Base-by-base conservation (phyloP, 2,797 vertebrate genomes). In the Thunnus albacares region DNA sequence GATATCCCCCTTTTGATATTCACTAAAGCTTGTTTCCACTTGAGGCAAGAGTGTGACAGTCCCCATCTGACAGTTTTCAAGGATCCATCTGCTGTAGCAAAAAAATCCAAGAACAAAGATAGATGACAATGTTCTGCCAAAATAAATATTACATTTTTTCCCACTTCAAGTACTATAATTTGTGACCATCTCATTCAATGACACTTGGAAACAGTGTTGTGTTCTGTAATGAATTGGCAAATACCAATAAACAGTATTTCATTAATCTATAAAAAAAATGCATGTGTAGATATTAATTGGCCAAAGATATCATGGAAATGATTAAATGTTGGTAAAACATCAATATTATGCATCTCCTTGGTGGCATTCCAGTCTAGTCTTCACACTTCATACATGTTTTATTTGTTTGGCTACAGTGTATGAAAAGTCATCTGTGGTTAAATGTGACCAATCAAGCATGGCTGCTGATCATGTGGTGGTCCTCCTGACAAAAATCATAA, bases 401-500 rank as follows among this genome's bases (percentile, higher is more conserved):
- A 67, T 12, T 66, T 33, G 26, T 61, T 73, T 51, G 72, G 15
- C 51, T 57, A 33, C 65, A 18, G 52, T 53, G 14, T 60, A 51
- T 67, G 20, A 73, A 56, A 60, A 55, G 41, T 79, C 26, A 72
- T 53, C 26, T 64, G 70, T 3, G 13, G 45, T 52, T 71, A 73
- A 55, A 56, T 52, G 22, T 69, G 77, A 77, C 41, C 71, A 59
- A 60, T 83, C 58, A 17, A 38, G 30, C 47, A 8, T 14, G 33
- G 33, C 69, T 51, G 63, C 41, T 49, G 63, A 15, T 71, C 83
- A 71, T 53, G 58, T 55, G 68, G 18, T 45, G 58, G 43, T 60
- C 49, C 14, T 66, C 28, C 72, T 71, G 73, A 77, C 58, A 71
- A 43, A 82, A 74, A 65, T 56, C 57, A 22, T 55, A 38, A 82